Evolutionary conservation across 2,888 invertebrate genomes (phyloP), one percentile per base, ranked within the genome.

Genomic region (Scrobipalpa costella): DNA sequence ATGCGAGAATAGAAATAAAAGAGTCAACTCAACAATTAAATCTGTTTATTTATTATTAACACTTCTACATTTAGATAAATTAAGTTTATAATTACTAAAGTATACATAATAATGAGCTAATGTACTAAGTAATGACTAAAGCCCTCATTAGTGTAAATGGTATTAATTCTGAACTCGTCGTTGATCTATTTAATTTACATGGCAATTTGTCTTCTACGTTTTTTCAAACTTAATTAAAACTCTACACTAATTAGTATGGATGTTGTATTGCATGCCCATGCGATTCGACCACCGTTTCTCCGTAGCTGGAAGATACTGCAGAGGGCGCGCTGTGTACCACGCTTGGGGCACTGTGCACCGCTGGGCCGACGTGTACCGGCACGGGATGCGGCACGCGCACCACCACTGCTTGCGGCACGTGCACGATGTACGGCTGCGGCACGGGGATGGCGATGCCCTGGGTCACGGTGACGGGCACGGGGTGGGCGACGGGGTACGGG

Each of bases 381-480:
- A 52, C 50, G 50, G 50, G 50, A 21, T 52, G 50, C 0, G 61
- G 63, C 13, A 62, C 63, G 44, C 34, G 52, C 68, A 72, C 81
- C 61, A 85, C 86, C 57, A 84, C 88, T 33, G 84, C 85, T 13
- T 85, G 86, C 49, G 86, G 88, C 33, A 86, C 86, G 57, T 77
- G 83, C 63, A 89, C 92, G 1, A 84, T 81, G 50, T 92, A 90
- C 9, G 93, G 92, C 63, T 92, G 92, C 0, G 93, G 92, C 0
- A 93, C 91, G 0, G 92, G 92, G 44, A 93, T 89, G 0, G 89
- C 88, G 0, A 93, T 86, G 0, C 89, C 89, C 71, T 93, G 92
- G 0, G 92, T 92, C 0, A 92, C 78, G 1, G 88, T 84, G 0
- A 92, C 89, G 0, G 92, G 92, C 1, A 92, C 88, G 0, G 93